Percentiles rank a stretch among this genome's conserved stretches.
Conservation (phyloP, 2,113 vertebrate species). For the Cranoglanis bouderius region DNA sequence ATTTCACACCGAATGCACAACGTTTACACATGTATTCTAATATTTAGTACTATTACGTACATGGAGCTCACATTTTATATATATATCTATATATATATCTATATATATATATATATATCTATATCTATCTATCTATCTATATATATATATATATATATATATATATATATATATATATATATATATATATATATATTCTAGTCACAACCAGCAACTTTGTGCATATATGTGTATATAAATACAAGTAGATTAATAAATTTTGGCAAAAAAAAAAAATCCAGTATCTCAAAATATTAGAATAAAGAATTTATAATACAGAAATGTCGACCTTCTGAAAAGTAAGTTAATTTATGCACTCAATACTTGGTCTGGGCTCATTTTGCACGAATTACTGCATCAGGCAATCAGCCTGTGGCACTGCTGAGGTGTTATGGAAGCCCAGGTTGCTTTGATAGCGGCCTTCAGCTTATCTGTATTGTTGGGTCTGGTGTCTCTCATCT, state of each 20-base stretch:
- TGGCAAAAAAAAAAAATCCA: no score
- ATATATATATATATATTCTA: not conserved
- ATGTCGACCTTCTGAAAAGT: no score
- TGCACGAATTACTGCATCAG: no score
- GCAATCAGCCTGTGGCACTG: no score
- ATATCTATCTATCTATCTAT: not conserved
- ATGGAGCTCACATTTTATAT: not conserved
- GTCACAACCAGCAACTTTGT: not conserved
- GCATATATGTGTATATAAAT: not conserved
- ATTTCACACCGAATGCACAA: slow-evolving; percentile 24
- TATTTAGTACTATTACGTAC: not conserved
- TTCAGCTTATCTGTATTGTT: no score
- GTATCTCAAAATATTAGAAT: no score
- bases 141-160: not conserved
- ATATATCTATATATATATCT: not conserved
- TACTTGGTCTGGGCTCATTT: no score
- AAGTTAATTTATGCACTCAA: no score
- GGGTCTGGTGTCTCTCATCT: no score
- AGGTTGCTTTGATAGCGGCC: no score
- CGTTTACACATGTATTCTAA: not conserved
- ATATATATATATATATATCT: not conserved
- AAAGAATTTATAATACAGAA: no score
- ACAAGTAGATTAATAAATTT: not conserved
- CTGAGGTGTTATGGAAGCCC: no score
- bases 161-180: not conserved